Conservation (phyloP, 2,797 vertebrate species). For the Peromyscus attwateri region DNA sequence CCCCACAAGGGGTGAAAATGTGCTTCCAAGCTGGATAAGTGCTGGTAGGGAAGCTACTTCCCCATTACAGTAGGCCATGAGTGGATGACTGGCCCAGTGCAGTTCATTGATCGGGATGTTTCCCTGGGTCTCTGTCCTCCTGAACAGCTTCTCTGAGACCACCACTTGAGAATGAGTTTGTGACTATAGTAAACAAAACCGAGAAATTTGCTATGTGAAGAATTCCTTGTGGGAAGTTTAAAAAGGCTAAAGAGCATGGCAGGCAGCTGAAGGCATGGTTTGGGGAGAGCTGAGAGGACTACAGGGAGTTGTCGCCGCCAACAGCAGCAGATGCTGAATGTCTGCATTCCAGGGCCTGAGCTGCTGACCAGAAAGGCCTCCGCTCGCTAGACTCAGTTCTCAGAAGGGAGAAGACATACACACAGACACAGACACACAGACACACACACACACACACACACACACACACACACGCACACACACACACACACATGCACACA, state of each 20-base stretch:
- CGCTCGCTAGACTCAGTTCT: neutral
- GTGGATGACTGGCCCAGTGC: neutral
- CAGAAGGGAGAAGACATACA: neutral
- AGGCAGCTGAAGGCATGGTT: neutral
- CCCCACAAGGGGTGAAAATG: neutral
- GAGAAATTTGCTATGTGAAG: neutral
- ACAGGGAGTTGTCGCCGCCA: neutral
- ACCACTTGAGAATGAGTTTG: neutral
- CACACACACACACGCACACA: neutral
- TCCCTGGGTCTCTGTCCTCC: neutral
- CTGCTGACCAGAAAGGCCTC: neutral
- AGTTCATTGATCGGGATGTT: neutral
- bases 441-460: neutral
- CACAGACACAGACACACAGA: neutral
- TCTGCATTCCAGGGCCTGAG: conserved; percentile 18
- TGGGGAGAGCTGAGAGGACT: neutral
- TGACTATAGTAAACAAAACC: neutral
- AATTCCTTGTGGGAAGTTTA: conserved; percentile 26
- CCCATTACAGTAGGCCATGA: too few relatives aligned
- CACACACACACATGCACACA: too few relatives aligned
- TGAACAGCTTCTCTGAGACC: neutral
- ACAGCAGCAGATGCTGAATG: conserved; percentile 22
- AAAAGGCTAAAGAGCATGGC: neutral
- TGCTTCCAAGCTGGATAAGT: neutral
- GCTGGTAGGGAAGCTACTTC: neutral